phyloP scores from a whole-genome alignment of 1,140 invertebrate species.

The Zaprionus davidi region DNA sequence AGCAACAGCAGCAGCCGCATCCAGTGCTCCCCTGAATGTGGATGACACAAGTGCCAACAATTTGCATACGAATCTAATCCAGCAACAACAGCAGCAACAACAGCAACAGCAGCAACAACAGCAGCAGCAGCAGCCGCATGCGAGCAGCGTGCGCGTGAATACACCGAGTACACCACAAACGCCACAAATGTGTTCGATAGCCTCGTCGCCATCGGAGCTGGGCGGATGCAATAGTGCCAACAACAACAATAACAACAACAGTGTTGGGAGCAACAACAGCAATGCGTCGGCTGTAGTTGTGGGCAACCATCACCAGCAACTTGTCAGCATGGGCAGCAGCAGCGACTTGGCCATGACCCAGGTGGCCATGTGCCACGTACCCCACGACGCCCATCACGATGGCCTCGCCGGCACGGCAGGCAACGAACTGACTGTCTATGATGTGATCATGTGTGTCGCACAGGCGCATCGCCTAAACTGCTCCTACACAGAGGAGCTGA shows the following conservation, averaged over 20 bases:
- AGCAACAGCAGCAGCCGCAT: conserved; percentile 53
- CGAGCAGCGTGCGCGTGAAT: conserved; percentile 71
- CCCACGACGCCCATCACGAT: conserved; percentile 51
- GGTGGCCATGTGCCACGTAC: conserved; percentile 64
- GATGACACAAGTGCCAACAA: conserved; percentile 63
- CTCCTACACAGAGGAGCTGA: conserved; percentile 95
- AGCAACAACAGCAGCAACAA: conserved; percentile 62
- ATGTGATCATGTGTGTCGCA: conserved; percentile 94
- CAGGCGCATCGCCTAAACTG: conserved; percentile 96
- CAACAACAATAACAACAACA: conserved; percentile 70
- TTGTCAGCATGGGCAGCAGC: conserved; percentile 54
- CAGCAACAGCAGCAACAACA: conserved; percentile 69
- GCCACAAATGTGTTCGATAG: conserved; percentile 84
- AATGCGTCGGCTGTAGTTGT: conserved; percentile 67
- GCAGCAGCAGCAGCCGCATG: conserved; percentile 75
- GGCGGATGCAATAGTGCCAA: conserved; percentile 79
- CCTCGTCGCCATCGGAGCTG: conserved; percentile 83
- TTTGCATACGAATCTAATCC: conserved; percentile 60
- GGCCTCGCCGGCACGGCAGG: conserved; percentile 63
- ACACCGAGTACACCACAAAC: conserved; percentile 84
- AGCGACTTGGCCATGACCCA: conserved; percentile 57
- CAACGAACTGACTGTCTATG: conserved; percentile 89
- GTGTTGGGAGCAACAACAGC: conserved; percentile 77
- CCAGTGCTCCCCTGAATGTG: conserved; percentile 55
- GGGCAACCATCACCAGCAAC: conserved; percentile 63